Base-by-base conservation (phyloP, 1,140 invertebrate species). In the Ostrea denselamellosa region DNA sequence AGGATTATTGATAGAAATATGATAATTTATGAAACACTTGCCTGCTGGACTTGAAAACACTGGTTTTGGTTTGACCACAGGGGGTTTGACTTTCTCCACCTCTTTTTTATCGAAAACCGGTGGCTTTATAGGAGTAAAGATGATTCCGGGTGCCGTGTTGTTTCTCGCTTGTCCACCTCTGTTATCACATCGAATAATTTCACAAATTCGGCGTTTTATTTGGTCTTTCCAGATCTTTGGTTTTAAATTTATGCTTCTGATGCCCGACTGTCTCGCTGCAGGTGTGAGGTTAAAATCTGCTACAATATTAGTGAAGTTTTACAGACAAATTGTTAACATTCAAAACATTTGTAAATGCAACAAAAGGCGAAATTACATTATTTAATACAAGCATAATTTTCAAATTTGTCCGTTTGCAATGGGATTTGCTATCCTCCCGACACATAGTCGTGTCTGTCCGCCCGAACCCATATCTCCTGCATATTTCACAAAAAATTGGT, bases 1-100 rank as follows among this genome's bases (percentile, higher is more conserved):
- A 1, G 34, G 34, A 44, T 44, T 44, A 44, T 44, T 44, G 34
- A 44, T 44, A 44, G 34, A 5, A 2, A 44, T 44, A 1, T 44
- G 5, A 44, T 44, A 44, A 2, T 44, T 44, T 44, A 44, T 44
- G 34, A 17, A n/a, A 62, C 22, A 28, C 68, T 77, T 34, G 28
- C 68, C 68, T 77, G 68, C 22, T 17, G 68, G 68, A 34, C 68
- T 28, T 77, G 68, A 77, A 10, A 77, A 77, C 14, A 77, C 68
- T 34, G 68, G 65, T 28, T 71, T 71, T 71, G 65, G 65, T 28
- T 71, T 71, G 5, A 71, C 12, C 65, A 28, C 25, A 8, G 68
- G 68, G 25, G 28, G 68, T 12, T 10, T 77, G 68, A 77, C 68
- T 28, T 28, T 77, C 28, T 77, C 28, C 8, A 77, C 68, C 14